A percentile compares a stretch with the other conserved stretches of the same genome.
phyloP scores from a whole-genome alignment of 2,888 invertebrate genomes.

The Hypolimnas misippus region DNA sequence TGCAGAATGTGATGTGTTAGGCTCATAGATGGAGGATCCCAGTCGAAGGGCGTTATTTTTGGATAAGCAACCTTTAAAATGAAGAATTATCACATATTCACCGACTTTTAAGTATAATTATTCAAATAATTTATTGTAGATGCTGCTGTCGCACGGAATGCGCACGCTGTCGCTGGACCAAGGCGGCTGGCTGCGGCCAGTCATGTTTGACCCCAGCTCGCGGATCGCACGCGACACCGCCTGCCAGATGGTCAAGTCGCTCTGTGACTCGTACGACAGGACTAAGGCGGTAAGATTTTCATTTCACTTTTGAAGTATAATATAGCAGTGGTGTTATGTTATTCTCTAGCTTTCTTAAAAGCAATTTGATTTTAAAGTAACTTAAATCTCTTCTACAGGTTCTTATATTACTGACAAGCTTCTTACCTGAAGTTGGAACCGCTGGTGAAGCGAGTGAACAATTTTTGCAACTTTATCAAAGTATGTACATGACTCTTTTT shows the following conservation, averaged over 20 bases:
- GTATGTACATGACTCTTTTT: constrained; percentile 55
- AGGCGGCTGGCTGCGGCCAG: constrained; percentile 94
- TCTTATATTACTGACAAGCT: constrained; percentile 93
- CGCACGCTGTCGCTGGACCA: constrained; percentile 86
- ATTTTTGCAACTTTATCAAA: constrained; percentile 94
- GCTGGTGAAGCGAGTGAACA: constrained; percentile 97
- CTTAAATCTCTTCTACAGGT: constrained; percentile 77
- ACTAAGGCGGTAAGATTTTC: constrained; percentile 73
- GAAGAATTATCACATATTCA: too few relatives aligned
- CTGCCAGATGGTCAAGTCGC: constrained; percentile 93
- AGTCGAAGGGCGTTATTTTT: too few relatives aligned
- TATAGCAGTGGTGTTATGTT: too few relatives aligned
- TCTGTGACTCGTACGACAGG: constrained; percentile 86
- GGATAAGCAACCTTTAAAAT: too few relatives aligned
- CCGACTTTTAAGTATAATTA: too few relatives aligned
- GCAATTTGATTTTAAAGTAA: too few relatives aligned
- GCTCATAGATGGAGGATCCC: too few relatives aligned
- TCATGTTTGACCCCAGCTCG: constrained; percentile 96
- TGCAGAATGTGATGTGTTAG: too few relatives aligned
- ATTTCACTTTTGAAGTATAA: not conserved
- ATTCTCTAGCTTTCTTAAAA: too few relatives aligned
- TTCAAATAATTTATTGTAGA: too few relatives aligned
- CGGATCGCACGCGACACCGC: constrained; percentile 94
- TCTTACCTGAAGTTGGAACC: constrained; percentile 92
- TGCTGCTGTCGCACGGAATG: constrained; percentile 78